These are phyloP conservation scores for Dicranocentrus wangi DNA, from an alignment of 2,888 invertebrate genomes.

Conservation along the genomic window DNA sequence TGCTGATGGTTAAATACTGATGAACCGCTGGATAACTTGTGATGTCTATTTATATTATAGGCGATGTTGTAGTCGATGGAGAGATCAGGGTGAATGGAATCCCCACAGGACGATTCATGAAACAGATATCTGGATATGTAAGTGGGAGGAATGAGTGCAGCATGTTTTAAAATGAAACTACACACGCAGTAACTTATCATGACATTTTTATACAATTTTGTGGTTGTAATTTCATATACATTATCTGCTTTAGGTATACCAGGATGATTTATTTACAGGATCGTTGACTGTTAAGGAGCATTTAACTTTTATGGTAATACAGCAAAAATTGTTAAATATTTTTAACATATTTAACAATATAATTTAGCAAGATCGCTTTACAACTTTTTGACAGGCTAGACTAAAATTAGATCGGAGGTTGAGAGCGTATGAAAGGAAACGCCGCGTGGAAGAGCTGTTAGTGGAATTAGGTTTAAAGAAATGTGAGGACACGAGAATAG, in stretches of 20 bases:
- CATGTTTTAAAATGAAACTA: no score
- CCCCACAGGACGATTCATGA: constrained; percentile 83
- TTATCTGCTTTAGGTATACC: constrained; percentile 80
- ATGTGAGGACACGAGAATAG: constrained; percentile 85
- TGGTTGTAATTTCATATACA: no score
- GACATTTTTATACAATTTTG: no score
- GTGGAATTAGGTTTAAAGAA: constrained; percentile 83
- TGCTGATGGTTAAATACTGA: no score
- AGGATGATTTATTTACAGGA: constrained; percentile 91
- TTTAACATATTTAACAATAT: no score
- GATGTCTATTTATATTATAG: constrained; percentile 77
- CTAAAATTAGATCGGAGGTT: constrained; percentile 85
- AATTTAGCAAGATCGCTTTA: no score
- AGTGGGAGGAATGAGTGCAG: no score
- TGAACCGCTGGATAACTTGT: no score
- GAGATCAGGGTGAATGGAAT: constrained; percentile 87
- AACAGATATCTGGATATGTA: constrained; percentile 86
- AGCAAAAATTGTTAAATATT: no score
- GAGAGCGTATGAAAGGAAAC: constrained; percentile 78
- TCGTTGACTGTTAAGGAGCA: constrained; percentile 91
- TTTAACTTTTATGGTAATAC: constrained; percentile 89
- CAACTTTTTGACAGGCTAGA: constrained; percentile 81
- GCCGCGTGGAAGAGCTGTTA: constrained; percentile 82
- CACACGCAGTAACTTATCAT: no score
- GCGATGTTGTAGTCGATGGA: constrained; percentile 83